A percentile compares a stretch with the other conserved stretches of the same genome.
Conservation (phyloP, 2,113 vertebrate genomes). For the Suncus etruscus region DNA sequence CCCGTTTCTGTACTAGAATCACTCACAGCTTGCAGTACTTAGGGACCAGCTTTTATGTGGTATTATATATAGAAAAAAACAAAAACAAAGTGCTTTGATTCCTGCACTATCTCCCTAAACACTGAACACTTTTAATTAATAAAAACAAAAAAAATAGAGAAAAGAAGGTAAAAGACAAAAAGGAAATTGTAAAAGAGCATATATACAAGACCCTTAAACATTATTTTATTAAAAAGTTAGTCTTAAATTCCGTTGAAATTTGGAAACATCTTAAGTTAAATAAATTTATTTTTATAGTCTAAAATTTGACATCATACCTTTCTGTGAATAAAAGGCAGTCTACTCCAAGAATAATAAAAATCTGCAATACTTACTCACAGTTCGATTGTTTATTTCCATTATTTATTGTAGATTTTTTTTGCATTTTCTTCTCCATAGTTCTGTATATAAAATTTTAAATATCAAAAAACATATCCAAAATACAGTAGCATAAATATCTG, state of each 20-base stretch:
- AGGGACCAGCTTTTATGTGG: too few species aligned
- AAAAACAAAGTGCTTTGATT: too few species aligned
- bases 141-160: neutral
- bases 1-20: too few species aligned
- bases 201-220: conserved; percentile 18
- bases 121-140: too few species aligned
- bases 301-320: conserved; percentile 42
- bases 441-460: neutral
- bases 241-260: conserved; percentile 47
- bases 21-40: too few species aligned
- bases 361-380: conserved; percentile 40
- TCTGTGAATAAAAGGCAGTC: conserved; percentile 45
- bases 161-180: neutral
- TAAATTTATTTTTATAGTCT: conserved; percentile 43
- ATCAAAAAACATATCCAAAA: neutral
- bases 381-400: conserved; percentile 53
- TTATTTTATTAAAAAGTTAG: conserved; percentile 36
- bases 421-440: conserved; percentile 65
- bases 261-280: conserved; percentile 46
- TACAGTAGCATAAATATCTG: conserved; percentile 65
- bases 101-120: too few species aligned
- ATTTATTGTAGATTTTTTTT: conserved; percentile 48
- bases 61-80: too few species aligned
- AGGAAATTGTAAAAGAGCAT: neutral
- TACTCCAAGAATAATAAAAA: conserved; percentile 63